These are phyloP conservation scores for Acanthoscelides obtectus DNA, from an alignment of 2,888 invertebrate genomes.

Conservation along the genomic window DNA sequence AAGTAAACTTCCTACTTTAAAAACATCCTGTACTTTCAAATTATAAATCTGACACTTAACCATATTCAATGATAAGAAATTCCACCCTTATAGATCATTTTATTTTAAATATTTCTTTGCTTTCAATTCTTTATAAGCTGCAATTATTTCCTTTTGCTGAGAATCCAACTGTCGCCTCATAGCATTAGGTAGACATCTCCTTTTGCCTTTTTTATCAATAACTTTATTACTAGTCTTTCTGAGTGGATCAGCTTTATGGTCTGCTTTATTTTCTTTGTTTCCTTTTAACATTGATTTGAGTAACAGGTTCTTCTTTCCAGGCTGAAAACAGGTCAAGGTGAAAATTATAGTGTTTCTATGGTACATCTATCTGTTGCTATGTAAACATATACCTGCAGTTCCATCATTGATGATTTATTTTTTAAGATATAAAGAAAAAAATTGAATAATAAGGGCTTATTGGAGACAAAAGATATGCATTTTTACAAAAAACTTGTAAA, in stretches of 20 bases:
- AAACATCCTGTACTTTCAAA: too few relatives aligned
- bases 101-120: slow-evolving; percentile 27
- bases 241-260: slow-evolving; percentile 5
- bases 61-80: background rate
- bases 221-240: slow-evolving; percentile 24
- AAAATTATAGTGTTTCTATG: too few relatives aligned
- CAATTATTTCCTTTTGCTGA: slow-evolving; percentile 55
- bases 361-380: too few relatives aligned
- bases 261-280: slow-evolving; percentile 3
- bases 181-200: slow-evolving; percentile 56
- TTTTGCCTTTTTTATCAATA: slow-evolving; percentile 54
- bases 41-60: too few relatives aligned
- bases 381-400: too few relatives aligned
- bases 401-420: too few relatives aligned
- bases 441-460: too few relatives aligned
- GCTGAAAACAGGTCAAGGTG: slow-evolving; percentile 55
- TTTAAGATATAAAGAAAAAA: too few relatives aligned
- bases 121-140: slow-evolving; percentile 57
- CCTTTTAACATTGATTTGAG: slow-evolving; percentile 51
- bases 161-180: slow-evolving; percentile 57
- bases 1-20: too few relatives aligned
- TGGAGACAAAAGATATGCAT: too few relatives aligned
- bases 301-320: slow-evolving; percentile 60
- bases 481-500: too few relatives aligned
- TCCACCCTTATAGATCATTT: background rate